These are phyloP conservation scores for Pardalotus punctatus DNA, from an alignment of 2,113 vertebrate genomes.

Conservation along the genomic window DNA sequence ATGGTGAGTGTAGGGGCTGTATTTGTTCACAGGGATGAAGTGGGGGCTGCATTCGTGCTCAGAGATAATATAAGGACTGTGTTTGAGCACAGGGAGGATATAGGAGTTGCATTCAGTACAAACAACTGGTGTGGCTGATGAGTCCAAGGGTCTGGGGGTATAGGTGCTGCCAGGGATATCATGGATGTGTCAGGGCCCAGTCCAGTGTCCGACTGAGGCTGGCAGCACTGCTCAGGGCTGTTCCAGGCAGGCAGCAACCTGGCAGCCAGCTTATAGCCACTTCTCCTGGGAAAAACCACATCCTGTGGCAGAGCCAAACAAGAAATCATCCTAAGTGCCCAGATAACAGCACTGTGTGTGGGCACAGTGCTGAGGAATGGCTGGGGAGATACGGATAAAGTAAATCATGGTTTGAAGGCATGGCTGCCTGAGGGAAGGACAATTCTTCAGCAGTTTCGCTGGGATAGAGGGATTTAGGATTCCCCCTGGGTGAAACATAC, in stretches of 20 bases:
- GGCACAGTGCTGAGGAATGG: not conserved
- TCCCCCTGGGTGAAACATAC: not conserved
- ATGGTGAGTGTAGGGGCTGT: fast-evolving
- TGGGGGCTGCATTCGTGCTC: not conserved
- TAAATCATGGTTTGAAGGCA: not conserved
- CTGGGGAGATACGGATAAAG: not conserved
- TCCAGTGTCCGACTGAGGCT: fast-evolving
- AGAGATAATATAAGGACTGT: not conserved
- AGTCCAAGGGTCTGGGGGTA: fast-evolving
- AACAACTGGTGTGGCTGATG: not conserved
- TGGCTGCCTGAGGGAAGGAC: not conserved
- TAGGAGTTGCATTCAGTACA: not conserved
- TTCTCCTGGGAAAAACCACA: not conserved
- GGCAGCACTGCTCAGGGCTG: not conserved
- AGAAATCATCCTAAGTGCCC: not conserved
- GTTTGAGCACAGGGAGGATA: not conserved
- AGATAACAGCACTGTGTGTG: not conserved
- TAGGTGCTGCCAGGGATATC: not conserved
- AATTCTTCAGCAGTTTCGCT: not conserved
- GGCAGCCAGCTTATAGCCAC: not conserved
- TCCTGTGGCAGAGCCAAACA: not conserved
- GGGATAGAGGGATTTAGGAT: not conserved
- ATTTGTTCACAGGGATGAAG: fast-evolving
- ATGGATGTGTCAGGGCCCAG: not conserved
- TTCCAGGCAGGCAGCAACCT: not conserved